Conservation (phyloP, 2,113 vertebrate species). For the Passerina amoena region DNA sequence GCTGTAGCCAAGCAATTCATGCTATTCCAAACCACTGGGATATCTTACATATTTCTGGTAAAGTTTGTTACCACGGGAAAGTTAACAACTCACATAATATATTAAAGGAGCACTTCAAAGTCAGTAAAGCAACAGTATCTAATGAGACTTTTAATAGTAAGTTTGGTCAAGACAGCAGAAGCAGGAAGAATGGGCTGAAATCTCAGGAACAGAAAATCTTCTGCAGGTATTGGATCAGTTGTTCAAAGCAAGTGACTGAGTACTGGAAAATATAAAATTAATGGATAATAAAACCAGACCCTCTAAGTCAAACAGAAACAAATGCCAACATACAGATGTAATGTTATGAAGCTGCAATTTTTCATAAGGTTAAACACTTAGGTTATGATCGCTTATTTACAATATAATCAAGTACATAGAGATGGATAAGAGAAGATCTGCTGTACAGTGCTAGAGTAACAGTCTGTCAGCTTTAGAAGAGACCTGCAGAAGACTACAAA, state of each 20-base stretch:
- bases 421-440: not conserved
- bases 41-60: not conserved
- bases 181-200: slow-evolving; percentile 39
- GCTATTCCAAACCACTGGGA: not conserved
- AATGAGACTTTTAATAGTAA: not conserved
- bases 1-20: not conserved
- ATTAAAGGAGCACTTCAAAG: not conserved
- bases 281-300: slow-evolving; percentile 1
- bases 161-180: not conserved
- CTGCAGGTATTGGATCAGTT: not conserved
- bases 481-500: not conserved
- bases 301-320: not conserved
- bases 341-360: not conserved
- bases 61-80: not conserved
- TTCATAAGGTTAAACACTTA: not conserved
- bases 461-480: not conserved
- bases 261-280: slow-evolving; percentile 27
- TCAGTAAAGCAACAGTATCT: not conserved
- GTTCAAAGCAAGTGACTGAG: not conserved
- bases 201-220: slow-evolving; percentile 12
- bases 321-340: not conserved
- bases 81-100: not conserved
- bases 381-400: not conserved
- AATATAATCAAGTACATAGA: not conserved
- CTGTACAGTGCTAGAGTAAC: not conserved